These are phyloP conservation scores for Philaethria dido DNA, from an alignment of 2,888 invertebrate species.

Conservation along the genomic window DNA sequence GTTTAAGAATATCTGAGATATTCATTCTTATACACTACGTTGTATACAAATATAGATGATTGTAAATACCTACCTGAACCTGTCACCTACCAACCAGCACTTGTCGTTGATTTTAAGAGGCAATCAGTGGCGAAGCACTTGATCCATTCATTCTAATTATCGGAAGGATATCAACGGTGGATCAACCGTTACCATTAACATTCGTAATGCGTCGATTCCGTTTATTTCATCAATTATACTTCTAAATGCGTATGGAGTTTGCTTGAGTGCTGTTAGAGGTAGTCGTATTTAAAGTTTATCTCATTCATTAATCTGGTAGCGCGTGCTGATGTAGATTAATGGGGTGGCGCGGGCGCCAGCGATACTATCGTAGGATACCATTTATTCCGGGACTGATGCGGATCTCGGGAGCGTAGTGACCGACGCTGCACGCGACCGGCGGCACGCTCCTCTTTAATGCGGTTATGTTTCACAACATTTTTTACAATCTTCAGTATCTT, in stretches of 20 bases:
- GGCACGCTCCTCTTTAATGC: slow-evolving; percentile 38
- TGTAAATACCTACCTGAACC: neutral
- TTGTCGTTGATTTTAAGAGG: slow-evolving; percentile 56
- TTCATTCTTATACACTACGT: neutral
- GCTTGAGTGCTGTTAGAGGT: slow-evolving; percentile 60
- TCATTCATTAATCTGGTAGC: slow-evolving; percentile 79
- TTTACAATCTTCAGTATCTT: neutral
- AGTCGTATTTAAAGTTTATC: slow-evolving; percentile 80
- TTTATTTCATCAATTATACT: slow-evolving; percentile 77
- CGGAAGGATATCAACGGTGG: slow-evolving; percentile 51
- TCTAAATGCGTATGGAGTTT: slow-evolving; percentile 54
- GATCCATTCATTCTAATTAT: slow-evolving; percentile 77
- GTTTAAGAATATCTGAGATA: neutral
- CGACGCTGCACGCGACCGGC: slow-evolving; percentile 60
- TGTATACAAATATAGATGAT: neutral
- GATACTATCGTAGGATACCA: slow-evolving; percentile 73
- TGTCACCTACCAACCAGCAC: slow-evolving; percentile 37
- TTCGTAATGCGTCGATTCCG: slow-evolving; percentile 71
- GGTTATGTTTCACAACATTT: neutral
- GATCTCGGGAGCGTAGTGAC: slow-evolving; percentile 57
- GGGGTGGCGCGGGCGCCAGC: slow-evolving; percentile 70
- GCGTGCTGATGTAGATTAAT: slow-evolving; percentile 83
- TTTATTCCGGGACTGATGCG: slow-evolving; percentile 72
- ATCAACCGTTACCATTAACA: slow-evolving; percentile 71
- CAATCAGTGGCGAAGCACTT: slow-evolving; percentile 64